phyloP scores from a whole-genome alignment of 2,797 vertebrate species.

The Cyprinella venusta region DNA sequence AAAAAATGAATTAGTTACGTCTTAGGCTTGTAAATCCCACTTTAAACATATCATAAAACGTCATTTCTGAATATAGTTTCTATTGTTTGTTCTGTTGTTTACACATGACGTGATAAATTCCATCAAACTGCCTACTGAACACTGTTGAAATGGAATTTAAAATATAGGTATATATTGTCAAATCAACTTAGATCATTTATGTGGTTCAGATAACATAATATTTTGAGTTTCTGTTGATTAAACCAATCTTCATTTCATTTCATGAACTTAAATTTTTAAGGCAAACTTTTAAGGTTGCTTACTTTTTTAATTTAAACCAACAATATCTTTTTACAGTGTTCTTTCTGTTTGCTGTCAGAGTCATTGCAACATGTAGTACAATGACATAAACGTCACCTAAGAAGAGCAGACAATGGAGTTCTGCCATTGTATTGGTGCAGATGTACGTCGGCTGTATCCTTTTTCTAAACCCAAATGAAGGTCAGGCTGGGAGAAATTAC shows the following conservation, averaged over 20 bases:
- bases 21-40: neutral
- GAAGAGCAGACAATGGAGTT: slow-evolving; percentile 15
- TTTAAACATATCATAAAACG: slow-evolving; percentile 1
- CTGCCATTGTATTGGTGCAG: neutral
- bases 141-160: too few species aligned
- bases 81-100: neutral
- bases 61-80: slow-evolving; percentile 20
- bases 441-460: neutral
- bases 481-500: too few species aligned
- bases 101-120: neutral
- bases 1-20: neutral
- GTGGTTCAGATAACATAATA: too few species aligned
- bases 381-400: neutral
- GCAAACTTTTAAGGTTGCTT: too few species aligned
- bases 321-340: too few species aligned
- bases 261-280: too few species aligned
- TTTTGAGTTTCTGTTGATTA: too few species aligned
- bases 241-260: too few species aligned
- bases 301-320: too few species aligned
- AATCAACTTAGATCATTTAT: too few species aligned
- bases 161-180: too few species aligned
- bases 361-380: slow-evolving; percentile 5
- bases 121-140: neutral
- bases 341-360: slow-evolving; percentile 9
- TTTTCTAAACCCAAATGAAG: slow-evolving; percentile 8